Conservation (phyloP, 1,140 invertebrate genomes). For the Papilio xuthus region DNA sequence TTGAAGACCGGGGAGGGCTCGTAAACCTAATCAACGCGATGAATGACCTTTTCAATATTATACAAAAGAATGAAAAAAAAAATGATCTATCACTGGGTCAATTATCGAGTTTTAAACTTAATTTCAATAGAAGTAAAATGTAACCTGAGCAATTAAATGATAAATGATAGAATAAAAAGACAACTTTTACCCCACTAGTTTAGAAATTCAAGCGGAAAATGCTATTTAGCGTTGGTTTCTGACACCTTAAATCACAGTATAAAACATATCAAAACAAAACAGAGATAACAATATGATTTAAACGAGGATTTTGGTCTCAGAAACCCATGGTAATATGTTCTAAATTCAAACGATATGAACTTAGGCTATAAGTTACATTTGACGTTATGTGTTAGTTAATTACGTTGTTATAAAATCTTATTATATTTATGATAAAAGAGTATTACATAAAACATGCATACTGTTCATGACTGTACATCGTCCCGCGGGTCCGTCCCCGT, state of each 20-base stretch:
- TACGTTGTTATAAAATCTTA: background rate
- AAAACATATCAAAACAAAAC: too few species aligned
- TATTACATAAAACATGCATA: background rate
- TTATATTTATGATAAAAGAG: background rate
- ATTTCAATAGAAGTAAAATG: background rate
- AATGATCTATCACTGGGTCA: background rate
- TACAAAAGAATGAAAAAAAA: background rate
- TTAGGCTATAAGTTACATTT: too few species aligned
- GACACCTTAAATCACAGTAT: too few species aligned
- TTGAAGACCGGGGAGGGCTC: conserved; percentile 19
- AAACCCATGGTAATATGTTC: too few species aligned
- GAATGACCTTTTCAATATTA: conserved; percentile 15
- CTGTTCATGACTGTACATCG: conserved; percentile 27
- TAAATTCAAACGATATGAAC: too few species aligned
- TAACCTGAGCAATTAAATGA: background rate
- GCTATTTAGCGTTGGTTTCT: too few species aligned
- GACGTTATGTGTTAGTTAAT: too few species aligned
- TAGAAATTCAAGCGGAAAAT: too few species aligned
- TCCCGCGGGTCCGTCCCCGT: conserved; percentile 56
- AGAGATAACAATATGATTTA: too few species aligned
- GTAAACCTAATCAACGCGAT: conserved; percentile 33
- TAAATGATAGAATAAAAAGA: too few species aligned
- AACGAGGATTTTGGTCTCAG: too few species aligned
- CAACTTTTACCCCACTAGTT: too few species aligned
- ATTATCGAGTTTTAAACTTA: background rate